A percentile compares a stretch with the other conserved stretches of the same genome.
phyloP scores from a whole-genome alignment of 2,888 invertebrate species.

The Conistra vaccinii region DNA sequence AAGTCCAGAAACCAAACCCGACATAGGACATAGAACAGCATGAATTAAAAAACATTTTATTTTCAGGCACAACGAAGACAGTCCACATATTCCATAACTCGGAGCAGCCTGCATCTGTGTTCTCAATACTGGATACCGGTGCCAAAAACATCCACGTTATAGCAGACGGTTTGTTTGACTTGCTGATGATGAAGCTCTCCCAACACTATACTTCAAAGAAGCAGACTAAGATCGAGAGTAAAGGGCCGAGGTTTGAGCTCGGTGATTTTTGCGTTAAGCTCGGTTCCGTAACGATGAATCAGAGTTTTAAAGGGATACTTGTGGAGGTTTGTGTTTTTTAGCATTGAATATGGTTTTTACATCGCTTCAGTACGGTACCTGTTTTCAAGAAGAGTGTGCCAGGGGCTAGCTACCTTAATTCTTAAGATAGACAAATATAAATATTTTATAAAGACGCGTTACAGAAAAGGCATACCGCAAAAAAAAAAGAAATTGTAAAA shows the following conservation, averaged over 20 bases:
- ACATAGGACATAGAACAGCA: too few species aligned
- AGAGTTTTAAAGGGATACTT: slow-evolving; percentile 97
- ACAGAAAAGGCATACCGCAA: too few species aligned
- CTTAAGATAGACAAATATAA: too few species aligned
- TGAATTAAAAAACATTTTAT: neutral
- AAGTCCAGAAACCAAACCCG: too few species aligned
- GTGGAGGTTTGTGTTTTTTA: slow-evolving; percentile 93
- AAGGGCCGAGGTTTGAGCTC: slow-evolving; percentile 96
- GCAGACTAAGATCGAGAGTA: slow-evolving; percentile 96
- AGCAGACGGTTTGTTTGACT: slow-evolving; percentile 97
- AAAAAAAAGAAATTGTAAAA: too few species aligned
- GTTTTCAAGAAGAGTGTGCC: too few species aligned
- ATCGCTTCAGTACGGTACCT: too few species aligned
- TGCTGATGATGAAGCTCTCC: slow-evolving; percentile 97
- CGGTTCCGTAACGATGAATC: slow-evolving; percentile 97
- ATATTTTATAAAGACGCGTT: too few species aligned
- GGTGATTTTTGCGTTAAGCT: slow-evolving; percentile 98
- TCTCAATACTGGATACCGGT: slow-evolving; percentile 97
- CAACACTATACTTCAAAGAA: slow-evolving; percentile 97
- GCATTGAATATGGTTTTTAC: too few species aligned
- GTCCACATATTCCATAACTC: slow-evolving; percentile 98
- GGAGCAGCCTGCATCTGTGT: slow-evolving; percentile 98
- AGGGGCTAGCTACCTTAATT: too few species aligned
- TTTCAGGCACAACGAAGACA: slow-evolving; percentile 93
- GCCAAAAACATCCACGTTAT: slow-evolving; percentile 96